These are phyloP conservation scores for Gephyroberyx darwinii DNA, from an alignment of 2,797 vertebrate genomes.

Conservation along the genomic window DNA sequence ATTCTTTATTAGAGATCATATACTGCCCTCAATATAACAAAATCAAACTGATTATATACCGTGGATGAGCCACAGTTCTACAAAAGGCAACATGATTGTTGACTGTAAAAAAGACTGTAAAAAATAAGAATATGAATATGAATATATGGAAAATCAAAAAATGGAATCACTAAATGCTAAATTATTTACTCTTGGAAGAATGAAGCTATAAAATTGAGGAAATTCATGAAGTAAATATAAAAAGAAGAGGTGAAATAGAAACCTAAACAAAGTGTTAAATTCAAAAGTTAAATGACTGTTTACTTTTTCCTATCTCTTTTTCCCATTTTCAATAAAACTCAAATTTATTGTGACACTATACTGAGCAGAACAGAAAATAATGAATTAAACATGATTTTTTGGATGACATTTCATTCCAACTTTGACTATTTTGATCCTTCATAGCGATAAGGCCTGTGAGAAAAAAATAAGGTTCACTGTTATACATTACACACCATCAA, in stretches of 20 bases:
- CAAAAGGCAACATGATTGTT: background rate
- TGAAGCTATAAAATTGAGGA: no score
- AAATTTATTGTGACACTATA: no score
- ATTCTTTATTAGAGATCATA: conserved; percentile 46
- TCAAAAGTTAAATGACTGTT: no score
- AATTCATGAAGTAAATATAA: no score
- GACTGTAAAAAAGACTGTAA: background rate
- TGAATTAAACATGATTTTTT: background rate
- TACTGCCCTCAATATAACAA: conserved; percentile 5
- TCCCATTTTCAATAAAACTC: no score
- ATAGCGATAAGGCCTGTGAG: conserved; percentile 18
- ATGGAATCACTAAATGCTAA: no score
- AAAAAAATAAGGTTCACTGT: conserved; percentile 28
- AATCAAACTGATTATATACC: conserved; percentile 34
- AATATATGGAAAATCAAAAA: no score
- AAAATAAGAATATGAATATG: no score
- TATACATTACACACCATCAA: conserved; percentile 21
- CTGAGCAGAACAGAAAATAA: background rate
- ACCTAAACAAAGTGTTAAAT: no score
- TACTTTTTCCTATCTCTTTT: no score
- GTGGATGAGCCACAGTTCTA: background rate
- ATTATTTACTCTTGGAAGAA: no score
- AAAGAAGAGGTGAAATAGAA: no score
- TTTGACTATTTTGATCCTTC: conserved; percentile 4
- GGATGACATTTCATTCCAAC: background rate